Percentiles rank a stretch among this genome's conserved stretches.
phyloP scores from a whole-genome alignment of 1,140 invertebrate genomes.

The Gonatopus flavifemur region DNA sequence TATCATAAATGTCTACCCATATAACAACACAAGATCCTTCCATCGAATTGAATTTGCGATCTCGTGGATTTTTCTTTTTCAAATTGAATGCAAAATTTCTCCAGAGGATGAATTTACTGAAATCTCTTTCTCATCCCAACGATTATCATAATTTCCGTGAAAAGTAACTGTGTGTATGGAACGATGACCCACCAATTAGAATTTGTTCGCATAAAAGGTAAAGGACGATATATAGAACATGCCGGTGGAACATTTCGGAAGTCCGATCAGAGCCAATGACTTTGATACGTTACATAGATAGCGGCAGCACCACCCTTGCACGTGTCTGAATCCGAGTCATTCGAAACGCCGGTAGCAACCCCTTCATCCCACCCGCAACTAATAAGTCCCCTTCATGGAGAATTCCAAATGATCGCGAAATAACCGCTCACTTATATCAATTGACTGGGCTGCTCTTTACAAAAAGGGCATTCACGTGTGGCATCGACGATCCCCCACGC shows the following conservation, averaged over 20 bases:
- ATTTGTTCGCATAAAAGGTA: no score
- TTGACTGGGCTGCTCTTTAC: constrained; percentile 55
- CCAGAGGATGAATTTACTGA: no score
- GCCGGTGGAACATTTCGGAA: constrained; percentile 27
- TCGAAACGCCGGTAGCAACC: background rate
- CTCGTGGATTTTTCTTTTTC: constrained; percentile 7
- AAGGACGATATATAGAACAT: no score
- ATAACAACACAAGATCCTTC: constrained; percentile 8
- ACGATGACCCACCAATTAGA: no score
- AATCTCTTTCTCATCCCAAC: no score
- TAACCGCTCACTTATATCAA: constrained; percentile 61
- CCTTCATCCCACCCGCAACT: background rate
- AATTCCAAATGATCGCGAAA: constrained; percentile 58
- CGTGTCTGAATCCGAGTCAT: constrained; percentile 34
- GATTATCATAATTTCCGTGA: no score
- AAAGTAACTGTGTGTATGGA: no score
- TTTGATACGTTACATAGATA: constrained; percentile 43
- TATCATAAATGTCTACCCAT: background rate
- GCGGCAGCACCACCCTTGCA: constrained; percentile 20
- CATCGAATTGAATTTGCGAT: constrained; percentile 2
- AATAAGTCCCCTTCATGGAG: constrained; percentile 30
- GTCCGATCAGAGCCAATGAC: constrained; percentile 35
- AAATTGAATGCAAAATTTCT: no score
- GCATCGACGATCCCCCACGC: constrained; percentile 35
- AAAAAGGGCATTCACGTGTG: constrained; percentile 57